Evolutionary conservation across 2,113 vertebrate genomes (phyloP), one percentile per base, ranked within the genome.

Genomic region (Melanerpes formicivorus): DNA sequence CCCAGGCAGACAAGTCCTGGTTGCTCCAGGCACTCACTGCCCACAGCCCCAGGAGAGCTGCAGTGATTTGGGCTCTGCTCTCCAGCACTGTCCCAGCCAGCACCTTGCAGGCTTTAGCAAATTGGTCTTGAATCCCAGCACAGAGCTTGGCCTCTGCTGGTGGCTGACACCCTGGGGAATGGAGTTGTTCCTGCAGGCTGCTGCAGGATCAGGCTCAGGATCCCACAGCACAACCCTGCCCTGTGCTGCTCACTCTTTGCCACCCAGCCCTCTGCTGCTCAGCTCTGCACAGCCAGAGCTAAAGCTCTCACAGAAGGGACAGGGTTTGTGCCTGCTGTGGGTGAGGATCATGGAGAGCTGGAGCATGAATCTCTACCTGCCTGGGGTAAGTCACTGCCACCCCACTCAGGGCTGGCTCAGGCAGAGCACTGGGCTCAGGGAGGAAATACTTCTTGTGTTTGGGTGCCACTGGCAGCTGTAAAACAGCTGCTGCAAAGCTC

Each of bases 41-140:
- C 29, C 62, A 2, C 0, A 0, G 27, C 52, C 60, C n/a, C 56
- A 70, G 67, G 72, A 81, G 77, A 69, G 2, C 10, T 0, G 56
- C 12, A 22, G 22, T 7, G 44, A 18, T 11, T 15, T 27, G 23
- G 7, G 8, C 7, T 80, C 42, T 87, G 42, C 56, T 40, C 29
- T 58, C 32, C 70, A 37, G 13, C 40, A 18, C 55, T 21, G 27
- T 17, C 34, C 55, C 11, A 10, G 34, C 22, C 30, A 16, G 22
- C 79, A 44, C n/a, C 67, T 7, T 6, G 29, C 9, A 62, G 59
- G n/a, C 22, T 32, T n/a, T 63, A 71, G 22, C 32, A 67, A 18
- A 37, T 1, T 10, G 16, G 3, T 23, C 18, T 5, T 3, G 37
- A 52, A 8, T 30, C 46, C 65, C 11, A 56, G 65, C 10, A 42